Evolutionary conservation across 2,113 vertebrate species (phyloP).

Genomic region (Psilopsiagon aurifrons): DNA sequence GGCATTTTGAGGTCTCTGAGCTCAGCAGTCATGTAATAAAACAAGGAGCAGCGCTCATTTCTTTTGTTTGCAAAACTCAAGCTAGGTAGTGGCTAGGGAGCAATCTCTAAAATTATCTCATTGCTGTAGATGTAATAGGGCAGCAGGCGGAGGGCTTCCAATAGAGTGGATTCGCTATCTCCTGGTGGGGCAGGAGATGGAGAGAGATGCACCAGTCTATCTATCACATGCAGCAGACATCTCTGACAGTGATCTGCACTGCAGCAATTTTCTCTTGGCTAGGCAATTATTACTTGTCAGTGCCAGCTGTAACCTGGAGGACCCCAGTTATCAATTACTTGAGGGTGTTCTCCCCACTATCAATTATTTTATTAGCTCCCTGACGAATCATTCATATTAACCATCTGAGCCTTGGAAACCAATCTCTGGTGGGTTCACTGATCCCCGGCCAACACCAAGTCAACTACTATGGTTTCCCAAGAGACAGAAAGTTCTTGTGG

Average conservation of each 20-base stretch:
- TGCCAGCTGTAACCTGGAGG: slow-evolving; percentile 24
- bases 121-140: neutral
- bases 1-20: slow-evolving; percentile 36
- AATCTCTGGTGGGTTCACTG: neutral
- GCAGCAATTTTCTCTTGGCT: neutral
- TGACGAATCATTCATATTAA: neutral
- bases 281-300: neutral
- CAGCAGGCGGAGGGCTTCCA: neutral
- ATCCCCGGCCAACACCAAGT: neutral
- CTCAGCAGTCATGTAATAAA: slow-evolving; percentile 35
- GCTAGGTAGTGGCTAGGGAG: neutral
- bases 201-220: neutral
- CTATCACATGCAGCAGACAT: slow-evolving; percentile 24
- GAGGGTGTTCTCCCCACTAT: neutral
- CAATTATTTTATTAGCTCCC: slow-evolving; percentile 41
- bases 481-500: neutral
- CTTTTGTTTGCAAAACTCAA: slow-evolving; percentile 46
- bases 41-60: neutral
- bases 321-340: slow-evolving; percentile 21
- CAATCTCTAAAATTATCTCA: slow-evolving; percentile 21
- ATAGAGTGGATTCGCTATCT: neutral
- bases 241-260: slow-evolving; percentile 14
- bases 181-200: neutral
- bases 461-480: neutral
- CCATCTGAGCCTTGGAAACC: neutral